A percentile compares a stretch with the other conserved stretches of the same genome.
phyloP scores from a whole-genome alignment of 2,113 vertebrate genomes.

The Engraulis encrasicolus region DNA sequence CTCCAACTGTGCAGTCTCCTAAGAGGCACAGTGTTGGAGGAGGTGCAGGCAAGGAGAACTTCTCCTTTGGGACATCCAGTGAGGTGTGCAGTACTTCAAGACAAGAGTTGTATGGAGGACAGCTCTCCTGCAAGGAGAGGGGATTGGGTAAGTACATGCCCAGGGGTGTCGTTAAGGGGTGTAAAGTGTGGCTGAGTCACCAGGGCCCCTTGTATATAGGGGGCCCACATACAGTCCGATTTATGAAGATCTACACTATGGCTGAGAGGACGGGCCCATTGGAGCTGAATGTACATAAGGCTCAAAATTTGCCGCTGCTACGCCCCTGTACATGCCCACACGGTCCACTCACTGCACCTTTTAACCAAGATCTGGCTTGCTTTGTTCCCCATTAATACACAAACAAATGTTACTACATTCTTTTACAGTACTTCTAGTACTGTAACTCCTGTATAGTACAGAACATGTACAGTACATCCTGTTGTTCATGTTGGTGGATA shows the following conservation, averaged over 20 bases:
- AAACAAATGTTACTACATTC: neutral
- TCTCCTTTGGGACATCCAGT: conserved; percentile 54
- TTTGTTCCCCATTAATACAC: neutral
- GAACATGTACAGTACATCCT: neutral
- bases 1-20: no score
- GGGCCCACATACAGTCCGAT: no score
- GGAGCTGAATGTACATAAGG: no score
- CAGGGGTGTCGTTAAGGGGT: no score
- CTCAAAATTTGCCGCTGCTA: no score
- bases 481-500: neutral
- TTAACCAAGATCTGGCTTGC: neutral
- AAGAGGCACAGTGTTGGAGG: conserved; percentile 52
- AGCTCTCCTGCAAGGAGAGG: conserved; percentile 39
- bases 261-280: no score
- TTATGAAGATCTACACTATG: no score
- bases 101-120: conserved; percentile 41
- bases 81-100: conserved; percentile 33
- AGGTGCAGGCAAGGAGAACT: conserved; percentile 35
- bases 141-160: conserved; percentile 63
- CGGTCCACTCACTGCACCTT: neutral
- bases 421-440: neutral
- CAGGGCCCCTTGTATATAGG: no score
- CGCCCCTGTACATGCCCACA: no score
- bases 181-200: no score
- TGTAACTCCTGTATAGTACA: no score